phyloP scores from a whole-genome alignment of 2,888 invertebrate genomes.

The Cyclophora punctaria region DNA sequence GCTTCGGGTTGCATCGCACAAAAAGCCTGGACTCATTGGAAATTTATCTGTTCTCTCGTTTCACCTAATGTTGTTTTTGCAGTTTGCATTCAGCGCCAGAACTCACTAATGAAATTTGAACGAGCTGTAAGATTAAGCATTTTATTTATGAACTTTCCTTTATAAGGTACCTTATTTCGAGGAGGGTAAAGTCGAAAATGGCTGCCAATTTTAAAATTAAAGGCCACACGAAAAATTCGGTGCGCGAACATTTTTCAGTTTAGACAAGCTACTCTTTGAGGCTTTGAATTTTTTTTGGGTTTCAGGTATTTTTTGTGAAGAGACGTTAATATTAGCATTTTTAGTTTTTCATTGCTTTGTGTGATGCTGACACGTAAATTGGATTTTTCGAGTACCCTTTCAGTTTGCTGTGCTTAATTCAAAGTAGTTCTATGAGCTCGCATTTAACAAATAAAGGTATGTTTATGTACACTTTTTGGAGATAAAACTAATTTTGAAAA shows the following conservation, averaged over 20 bases:
- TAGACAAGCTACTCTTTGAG: background rate
- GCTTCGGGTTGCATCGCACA: slow-evolving; percentile 40
- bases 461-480: no score
- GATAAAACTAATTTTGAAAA: no score
- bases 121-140: slow-evolving; percentile 29
- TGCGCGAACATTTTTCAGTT: background rate
- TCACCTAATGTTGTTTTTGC: slow-evolving; percentile 48
- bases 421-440: no score
- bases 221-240: slow-evolving; percentile 1
- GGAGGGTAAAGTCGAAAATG: background rate
- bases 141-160: slow-evolving; percentile 16
- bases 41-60: slow-evolving; percentile 50
- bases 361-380: no score
- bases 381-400: no score
- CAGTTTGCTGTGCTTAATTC: no score
- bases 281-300: background rate
- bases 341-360: no score
- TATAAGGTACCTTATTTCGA: background rate
- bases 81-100: slow-evolving; percentile 29
- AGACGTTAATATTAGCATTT: no score
- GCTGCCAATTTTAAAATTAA: background rate
- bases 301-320: no score
- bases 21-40: slow-evolving; percentile 55
- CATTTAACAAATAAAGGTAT: no score
- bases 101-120: slow-evolving; percentile 51